Evolutionary conservation across 2,113 vertebrate species (phyloP), one percentile per base, ranked within the genome.

Genomic region (Symphodus melops): DNA sequence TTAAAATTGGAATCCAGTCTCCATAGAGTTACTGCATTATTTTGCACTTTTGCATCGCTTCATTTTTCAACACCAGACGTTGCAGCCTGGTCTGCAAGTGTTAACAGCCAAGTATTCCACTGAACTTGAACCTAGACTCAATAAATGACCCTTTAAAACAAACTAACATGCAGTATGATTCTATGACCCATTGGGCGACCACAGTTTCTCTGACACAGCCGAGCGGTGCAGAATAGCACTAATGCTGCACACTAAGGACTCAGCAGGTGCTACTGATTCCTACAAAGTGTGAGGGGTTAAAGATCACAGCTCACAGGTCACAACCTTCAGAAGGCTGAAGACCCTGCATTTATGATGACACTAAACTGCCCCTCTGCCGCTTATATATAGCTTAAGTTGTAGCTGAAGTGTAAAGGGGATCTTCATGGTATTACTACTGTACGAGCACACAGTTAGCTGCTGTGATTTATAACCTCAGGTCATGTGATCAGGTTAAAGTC

Each of bases 231-330:
- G 54, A 83, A 77, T 20, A 82, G 72, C 21, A n/a, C 54, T 17
- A 70, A 61, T 41, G 59, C 69, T 82, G 68, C 75, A 66, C 51
- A 9, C 4, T 82, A 75, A 16, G 81, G 56, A 73, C 1, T 8
- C 74, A 82, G 66, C 92, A 91, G 90, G 90, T 93, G 90, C 86
- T 86, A 53, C n/a, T 42, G 77, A 81, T 68, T 84, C 87, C 65
- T 83, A 73, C 83, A 85, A 88, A 89, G 85, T 66, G 64, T 72
- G 61, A 17, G 41, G 44, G 62, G 52, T 86, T 85, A 81, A 59
- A 77, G 68, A 53, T 81, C 75, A 86, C 61, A 82, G 82, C 57
- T 79, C 81, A 84, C 25, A 86, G 89, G 87, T 88, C 83, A 86
- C 62, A 88, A 75, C 81, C 81, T 89, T 83, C 56, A 53, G 55